These are phyloP conservation scores for Himalopsyche tibetana DNA, from an alignment of 2,888 invertebrate genomes.

Conservation along the genomic window DNA sequence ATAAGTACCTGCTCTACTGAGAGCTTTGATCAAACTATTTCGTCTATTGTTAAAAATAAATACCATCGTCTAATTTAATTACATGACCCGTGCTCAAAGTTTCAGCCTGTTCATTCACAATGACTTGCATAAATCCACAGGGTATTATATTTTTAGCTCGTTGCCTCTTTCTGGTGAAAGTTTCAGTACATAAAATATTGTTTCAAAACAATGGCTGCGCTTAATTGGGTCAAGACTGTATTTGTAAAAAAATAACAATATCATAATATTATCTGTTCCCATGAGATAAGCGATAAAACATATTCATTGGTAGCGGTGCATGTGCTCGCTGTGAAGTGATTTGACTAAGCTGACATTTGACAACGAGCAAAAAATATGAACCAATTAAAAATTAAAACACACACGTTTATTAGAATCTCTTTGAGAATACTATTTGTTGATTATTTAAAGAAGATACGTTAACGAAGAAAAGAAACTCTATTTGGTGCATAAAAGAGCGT, in stretches of 20 bases:
- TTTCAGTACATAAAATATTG: constrained; percentile 20
- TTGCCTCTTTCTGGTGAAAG: constrained; percentile 5
- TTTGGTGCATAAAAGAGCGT: too few species aligned
- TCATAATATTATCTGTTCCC: constrained; percentile 16
- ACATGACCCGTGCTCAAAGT: neutral
- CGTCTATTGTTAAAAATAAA: neutral
- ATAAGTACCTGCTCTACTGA: neutral
- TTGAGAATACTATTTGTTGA: too few species aligned
- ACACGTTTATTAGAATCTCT: too few species aligned
- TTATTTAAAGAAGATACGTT: too few species aligned
- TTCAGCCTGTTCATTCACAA: neutral
- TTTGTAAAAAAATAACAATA: constrained; percentile 26
- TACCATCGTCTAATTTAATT: neutral
- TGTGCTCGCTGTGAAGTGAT: neutral
- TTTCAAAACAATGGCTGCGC: neutral
- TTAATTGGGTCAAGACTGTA: constrained; percentile 26
- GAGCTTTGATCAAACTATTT: neutral
- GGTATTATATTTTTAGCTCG: neutral
- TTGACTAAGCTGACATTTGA: neutral
- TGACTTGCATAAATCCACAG: neutral
- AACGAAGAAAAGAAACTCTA: too few species aligned
- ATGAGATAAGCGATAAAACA: constrained; percentile 25
- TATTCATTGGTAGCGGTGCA: neutral
- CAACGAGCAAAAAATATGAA: too few species aligned
- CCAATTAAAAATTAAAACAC: too few species aligned